phyloP scores from a whole-genome alignment of 2,888 invertebrate species.

The Flexamia atlantica region DNA sequence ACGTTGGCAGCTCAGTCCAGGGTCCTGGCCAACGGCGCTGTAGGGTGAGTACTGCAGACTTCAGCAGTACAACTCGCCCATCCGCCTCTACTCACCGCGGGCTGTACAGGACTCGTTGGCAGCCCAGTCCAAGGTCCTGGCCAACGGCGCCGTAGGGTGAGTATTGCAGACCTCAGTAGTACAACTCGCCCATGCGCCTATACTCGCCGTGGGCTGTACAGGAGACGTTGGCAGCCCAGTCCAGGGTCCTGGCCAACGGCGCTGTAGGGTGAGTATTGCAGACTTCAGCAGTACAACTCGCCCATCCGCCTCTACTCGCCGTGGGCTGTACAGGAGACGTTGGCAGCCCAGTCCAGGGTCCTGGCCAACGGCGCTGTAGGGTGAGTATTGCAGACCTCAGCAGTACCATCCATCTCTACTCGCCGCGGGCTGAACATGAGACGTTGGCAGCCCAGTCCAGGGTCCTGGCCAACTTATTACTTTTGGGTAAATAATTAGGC shows the following conservation, averaged over 20 bases:
- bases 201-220: constrained; percentile 90
- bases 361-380: constrained; percentile 89
- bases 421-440: constrained; percentile 88
- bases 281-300: constrained; percentile 86
- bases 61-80: constrained; percentile 91
- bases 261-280: constrained; percentile 88
- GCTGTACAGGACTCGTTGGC: constrained; percentile 89
- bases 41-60: constrained; percentile 84
- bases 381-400: constrained; percentile 79
- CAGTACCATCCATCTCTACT: constrained; percentile 92
- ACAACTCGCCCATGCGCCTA: constrained; percentile 92
- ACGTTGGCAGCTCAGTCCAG: constrained; percentile 87
- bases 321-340: constrained; percentile 87
- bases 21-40: constrained; percentile 86
- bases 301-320: constrained; percentile 92
- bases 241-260: constrained; percentile 87
- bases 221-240: constrained; percentile 87
- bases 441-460: constrained; percentile 87
- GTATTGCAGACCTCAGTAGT: constrained; percentile 79
- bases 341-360: constrained; percentile 87
- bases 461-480: constrained; percentile 85
- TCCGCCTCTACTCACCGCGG: constrained; percentile 89
- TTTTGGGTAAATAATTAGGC: no score
- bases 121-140: constrained; percentile 86
- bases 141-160: constrained; percentile 90